Conservation (phyloP, 2,888 invertebrate genomes). For the Caradrina clavipalpis region DNA sequence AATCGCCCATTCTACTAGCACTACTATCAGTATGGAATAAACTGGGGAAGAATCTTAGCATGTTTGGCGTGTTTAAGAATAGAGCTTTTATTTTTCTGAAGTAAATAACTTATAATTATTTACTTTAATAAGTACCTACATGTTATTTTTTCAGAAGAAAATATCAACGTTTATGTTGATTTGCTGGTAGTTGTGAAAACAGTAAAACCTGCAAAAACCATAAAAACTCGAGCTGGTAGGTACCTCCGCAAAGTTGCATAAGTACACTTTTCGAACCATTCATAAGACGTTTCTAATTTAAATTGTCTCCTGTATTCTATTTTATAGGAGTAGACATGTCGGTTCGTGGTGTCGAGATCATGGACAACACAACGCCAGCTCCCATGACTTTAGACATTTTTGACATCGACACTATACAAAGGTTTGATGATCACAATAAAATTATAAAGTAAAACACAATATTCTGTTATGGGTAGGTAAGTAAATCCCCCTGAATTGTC, state of each 20-base stretch:
- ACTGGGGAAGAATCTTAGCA: neutral
- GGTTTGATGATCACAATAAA: conserved; percentile 74
- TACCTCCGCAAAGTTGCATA: neutral
- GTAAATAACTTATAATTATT: no score
- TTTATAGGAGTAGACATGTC: conserved; percentile 86
- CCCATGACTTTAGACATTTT: conserved; percentile 92
- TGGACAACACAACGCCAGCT: conserved; percentile 92
- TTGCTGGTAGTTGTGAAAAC: conserved; percentile 93
- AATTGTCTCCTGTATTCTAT: conserved; percentile 17
- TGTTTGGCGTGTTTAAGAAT: no score
- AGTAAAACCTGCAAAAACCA: conserved; percentile 91
- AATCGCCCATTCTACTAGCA: no score
- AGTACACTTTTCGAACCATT: neutral
- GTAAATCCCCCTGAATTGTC: no score
- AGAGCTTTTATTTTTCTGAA: no score
- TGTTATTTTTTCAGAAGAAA: conserved; percentile 77
- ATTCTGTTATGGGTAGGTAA: no score
- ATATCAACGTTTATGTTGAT: conserved; percentile 90
- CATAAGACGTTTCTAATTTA: neutral
- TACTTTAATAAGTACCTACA: neutral
- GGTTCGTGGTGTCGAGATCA: conserved; percentile 92
- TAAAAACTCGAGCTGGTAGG: conserved; percentile 91
- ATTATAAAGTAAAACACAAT: neutral
- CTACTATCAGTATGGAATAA: neutral
- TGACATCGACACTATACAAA: conserved; percentile 93